Base-by-base conservation (phyloP, 35 echinoderm and acorn worm genomes). In the Ophiothrix spiculata region DNA sequence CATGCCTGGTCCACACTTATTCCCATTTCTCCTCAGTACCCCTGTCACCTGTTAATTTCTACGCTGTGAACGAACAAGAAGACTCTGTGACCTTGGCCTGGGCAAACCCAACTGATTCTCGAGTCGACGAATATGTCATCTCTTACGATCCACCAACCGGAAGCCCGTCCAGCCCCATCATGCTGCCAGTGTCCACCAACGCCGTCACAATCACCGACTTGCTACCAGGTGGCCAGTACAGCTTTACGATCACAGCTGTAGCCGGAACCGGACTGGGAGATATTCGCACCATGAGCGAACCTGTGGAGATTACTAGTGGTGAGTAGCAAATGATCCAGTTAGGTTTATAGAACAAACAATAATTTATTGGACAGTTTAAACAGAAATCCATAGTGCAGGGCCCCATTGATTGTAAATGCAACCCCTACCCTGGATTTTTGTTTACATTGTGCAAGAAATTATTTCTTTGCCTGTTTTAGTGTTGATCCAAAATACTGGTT, bases 211-310 rank as follows among this genome's bases (percentile, higher is more conserved):
- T 69, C 54, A 74, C 11, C 29, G 63, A 42, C 32, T 25, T 84
- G 81, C 13, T n/a, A 31, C 63, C 81, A 10, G 63, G 63, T 23
- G 39, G 45, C 1, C 81, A 84, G 46, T 82, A 82, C 81, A 84
- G 45, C 35, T 84, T 84, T 56, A 64, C 19, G 14, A 54, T 84
- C 34, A 32, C 16, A 23, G 37, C 81, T 60, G 54, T 84, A 4
- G 31, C 81, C 34, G 81, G 81, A 37, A 84, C 33, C 1, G 49
- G 31, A n/a, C 32, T 3, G 17, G 81, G 81, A 16, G 45, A 84
- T 32, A 84, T 64, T 21, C 21, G 37, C 35, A 84, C 81, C n/a
- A 42, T 60, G 13, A 84, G 81, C 54, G 37, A 54, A 8, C 25
- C 45, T 33, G 32, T 37, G 4, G 63, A 54, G 31, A 17, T 84